Conservation (phyloP, 2,797 vertebrate species). For the Cynodonichthys magdalenae region DNA sequence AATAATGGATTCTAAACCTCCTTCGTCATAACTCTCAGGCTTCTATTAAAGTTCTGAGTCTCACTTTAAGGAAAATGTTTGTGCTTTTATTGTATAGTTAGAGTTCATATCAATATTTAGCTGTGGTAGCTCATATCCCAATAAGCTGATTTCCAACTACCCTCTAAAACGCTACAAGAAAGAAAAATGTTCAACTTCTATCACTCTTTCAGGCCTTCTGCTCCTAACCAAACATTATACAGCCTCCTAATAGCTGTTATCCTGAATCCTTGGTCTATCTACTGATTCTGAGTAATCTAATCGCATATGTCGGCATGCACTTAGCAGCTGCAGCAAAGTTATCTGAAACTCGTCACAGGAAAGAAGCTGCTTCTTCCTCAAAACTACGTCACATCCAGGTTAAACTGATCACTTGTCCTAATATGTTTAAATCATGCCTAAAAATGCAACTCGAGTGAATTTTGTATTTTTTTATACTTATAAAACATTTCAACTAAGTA, state of each 20-base stretch:
- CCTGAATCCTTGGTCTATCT: neutral
- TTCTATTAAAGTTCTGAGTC: neutral
- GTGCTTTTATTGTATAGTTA: neutral
- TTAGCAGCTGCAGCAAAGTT: conserved; percentile 1
- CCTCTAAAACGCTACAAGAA: neutral
- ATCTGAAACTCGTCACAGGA: neutral
- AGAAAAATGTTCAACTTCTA: neutral
- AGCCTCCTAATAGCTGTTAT: conserved; percentile 2
- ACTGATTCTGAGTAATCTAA: conserved; percentile 9
- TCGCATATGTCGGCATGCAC: conserved; percentile 3
- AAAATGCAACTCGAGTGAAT: neutral
- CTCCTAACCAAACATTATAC: conserved; percentile 5
- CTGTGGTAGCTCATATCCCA: neutral
- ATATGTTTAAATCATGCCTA: neutral
- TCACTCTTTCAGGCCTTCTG: neutral
- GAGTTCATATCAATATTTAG: neutral
- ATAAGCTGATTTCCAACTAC: neutral
- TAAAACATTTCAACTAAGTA: conserved; percentile 14
- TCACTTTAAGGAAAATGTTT: neutral
- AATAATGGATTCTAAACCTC: no score
- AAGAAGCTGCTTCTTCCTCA: neutral
- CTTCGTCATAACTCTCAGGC: no score
- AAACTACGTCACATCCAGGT: neutral
- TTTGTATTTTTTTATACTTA: neutral
- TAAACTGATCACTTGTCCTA: neutral